Conservation (phyloP, 2,113 vertebrate genomes). For the Ptilonorhynchus violaceus region DNA sequence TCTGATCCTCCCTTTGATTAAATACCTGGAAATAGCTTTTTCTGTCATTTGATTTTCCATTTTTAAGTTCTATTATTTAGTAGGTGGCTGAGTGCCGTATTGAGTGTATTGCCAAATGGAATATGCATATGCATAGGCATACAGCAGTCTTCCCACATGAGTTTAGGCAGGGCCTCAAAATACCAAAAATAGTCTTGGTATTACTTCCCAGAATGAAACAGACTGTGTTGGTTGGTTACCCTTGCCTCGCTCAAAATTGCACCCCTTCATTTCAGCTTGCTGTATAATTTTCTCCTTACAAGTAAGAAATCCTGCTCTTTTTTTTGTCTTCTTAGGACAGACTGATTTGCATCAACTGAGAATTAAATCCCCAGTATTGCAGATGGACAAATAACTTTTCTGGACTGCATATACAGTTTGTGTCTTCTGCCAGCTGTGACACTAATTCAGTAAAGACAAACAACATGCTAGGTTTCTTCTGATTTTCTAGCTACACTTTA, state of each 20-base stretch:
- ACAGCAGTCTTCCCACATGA: slow-evolving; percentile 65
- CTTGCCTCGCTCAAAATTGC: slow-evolving; percentile 3
- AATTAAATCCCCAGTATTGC: not conserved
- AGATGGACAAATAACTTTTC: not conserved
- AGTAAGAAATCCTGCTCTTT: not conserved
- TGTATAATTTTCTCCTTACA: slow-evolving; percentile 32
- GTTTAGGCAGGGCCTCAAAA: slow-evolving; percentile 72
- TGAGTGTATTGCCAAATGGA: slow-evolving; percentile 54
- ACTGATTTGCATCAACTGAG: not conserved
- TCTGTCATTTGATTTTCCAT: slow-evolving; percentile 68
- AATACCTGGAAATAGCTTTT: slow-evolving; percentile 66
- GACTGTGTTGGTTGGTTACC: slow-evolving; percentile 50
- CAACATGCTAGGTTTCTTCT: not conserved
- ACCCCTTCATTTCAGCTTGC: slow-evolving; percentile 20
- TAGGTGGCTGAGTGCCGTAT: slow-evolving; percentile 55
- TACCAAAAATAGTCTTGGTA: slow-evolving; percentile 66
- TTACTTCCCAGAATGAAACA: slow-evolving; percentile 66
- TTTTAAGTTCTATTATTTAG: slow-evolving; percentile 71
- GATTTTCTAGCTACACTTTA: not conserved
- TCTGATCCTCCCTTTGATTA: slow-evolving; percentile 53
- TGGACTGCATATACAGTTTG: not conserved
- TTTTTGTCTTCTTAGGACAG: not conserved
- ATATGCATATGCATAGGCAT: slow-evolving; percentile 68
- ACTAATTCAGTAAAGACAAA: not conserved
- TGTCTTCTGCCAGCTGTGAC: not conserved